Percentiles rank a stretch among this genome's conserved stretches.
These are phyloP conservation scores for Pristionchus japonicus DNA, from an alignment of 2,888 invertebrate genomes.

Conservation along the genomic window DNA sequence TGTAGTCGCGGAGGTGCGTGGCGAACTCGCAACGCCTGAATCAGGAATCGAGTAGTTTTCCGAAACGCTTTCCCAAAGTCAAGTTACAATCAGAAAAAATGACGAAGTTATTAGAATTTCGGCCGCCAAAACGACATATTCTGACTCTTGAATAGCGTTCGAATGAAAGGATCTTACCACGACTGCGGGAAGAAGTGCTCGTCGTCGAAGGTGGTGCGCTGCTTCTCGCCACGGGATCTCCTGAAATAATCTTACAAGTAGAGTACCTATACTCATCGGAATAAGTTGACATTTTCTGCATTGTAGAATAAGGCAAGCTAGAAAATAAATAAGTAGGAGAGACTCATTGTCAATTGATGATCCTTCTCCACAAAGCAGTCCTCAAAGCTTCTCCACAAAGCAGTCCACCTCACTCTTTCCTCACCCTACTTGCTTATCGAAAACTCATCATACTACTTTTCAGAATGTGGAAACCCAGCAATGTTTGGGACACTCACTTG, in stretches of 20 bases:
- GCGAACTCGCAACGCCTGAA: slow-evolving; percentile 52
- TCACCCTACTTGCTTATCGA: neutral
- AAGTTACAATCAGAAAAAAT: too few species aligned
- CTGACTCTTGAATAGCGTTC: too few species aligned
- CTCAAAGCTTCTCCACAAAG: neutral
- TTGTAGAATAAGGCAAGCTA: neutral
- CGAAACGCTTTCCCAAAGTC: too few species aligned
- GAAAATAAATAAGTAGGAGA: neutral
- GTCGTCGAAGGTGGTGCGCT: slow-evolving; percentile 45
- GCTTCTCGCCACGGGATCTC: slow-evolving; percentile 8
- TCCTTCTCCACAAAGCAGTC: too few species aligned
- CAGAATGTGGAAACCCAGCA: too few species aligned
- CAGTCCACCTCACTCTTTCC: neutral
- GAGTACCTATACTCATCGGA: neutral
- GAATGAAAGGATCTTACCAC: slow-evolving; percentile 47
- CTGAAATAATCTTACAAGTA: neutral
- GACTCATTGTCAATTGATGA: too few species aligned
- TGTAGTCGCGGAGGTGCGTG: slow-evolving; percentile 46
- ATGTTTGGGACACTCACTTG: neutral
- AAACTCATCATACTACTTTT: too few species aligned
- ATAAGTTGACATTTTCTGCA: neutral
- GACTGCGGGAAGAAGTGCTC: slow-evolving; percentile 52
- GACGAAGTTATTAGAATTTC: too few species aligned
- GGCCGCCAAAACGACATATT: too few species aligned
- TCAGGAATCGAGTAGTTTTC: too few species aligned